Evolutionary conservation across 2,888 invertebrate species (phyloP), one percentile per base, ranked within the genome.

Genomic region (Oligia latruncula): DNA sequence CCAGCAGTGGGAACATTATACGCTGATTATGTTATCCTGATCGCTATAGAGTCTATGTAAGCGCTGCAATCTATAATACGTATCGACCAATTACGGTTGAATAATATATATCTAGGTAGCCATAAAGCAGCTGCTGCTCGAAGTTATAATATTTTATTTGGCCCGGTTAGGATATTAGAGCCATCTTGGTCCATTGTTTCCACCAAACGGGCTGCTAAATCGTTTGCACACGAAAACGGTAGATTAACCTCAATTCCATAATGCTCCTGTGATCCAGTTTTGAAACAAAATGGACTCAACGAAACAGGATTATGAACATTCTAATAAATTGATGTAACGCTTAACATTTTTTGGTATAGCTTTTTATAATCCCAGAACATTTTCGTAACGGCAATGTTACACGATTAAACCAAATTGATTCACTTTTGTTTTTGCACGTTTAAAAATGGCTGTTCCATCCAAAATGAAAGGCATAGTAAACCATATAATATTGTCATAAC

Each of bases 181-280:
- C 83, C 74, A 80, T 88, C 78, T 81, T 81, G 64, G 72, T 65
- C 74, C 87, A 87, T 88, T 87, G 87, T 88, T 88, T 87, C 81
- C 79, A 81, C 74, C 77, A 83, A 88, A 78, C 77, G 74, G 66
- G 72, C 83, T 77, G 78, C 84, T 83, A 81, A 78, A 81, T 79
- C 73, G 70, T 82, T 88, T 84, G 88, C 89, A 83, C 90, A 89
- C 89, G 89, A 89, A 85, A 89, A 81, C 82, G 72, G 85, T 71
- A 89, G 90, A 90, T 89, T 89, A 89, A 87, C 90, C 89, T 90
- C 88, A 81, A 90, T 89, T 87, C 81, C 78, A 68, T 78, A 78
- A 88, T 84, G 81, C 84, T 88, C 80, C 84, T 74, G 75, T 66
- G 70, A 78, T 77, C 80, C 79, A 76, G 78, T 87, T 83, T 74